Conservation (phyloP, 2,888 invertebrate species). For the Archips crataeganus region DNA sequence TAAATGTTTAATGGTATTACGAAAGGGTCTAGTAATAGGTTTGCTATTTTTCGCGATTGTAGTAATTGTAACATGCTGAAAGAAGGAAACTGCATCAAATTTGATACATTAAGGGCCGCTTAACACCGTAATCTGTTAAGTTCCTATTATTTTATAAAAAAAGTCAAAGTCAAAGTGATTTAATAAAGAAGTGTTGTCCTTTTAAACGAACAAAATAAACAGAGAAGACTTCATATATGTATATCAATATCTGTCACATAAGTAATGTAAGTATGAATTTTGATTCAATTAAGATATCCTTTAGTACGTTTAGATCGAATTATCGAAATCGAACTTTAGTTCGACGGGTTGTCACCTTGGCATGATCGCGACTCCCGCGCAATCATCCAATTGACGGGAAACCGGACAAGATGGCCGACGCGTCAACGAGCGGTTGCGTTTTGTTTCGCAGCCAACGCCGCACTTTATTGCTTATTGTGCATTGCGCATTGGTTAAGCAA, state of each 20-base stretch:
- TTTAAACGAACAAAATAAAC: no score
- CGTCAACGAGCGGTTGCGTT: slow-evolving; percentile 45
- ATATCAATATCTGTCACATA: neutral
- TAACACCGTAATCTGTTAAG: no score
- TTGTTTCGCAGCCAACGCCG: slow-evolving; percentile 39
- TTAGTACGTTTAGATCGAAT: neutral
- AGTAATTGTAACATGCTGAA: no score
- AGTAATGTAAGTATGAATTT: neutral
- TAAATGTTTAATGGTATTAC: neutral
- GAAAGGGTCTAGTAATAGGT: neutral
- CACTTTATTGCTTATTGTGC: slow-evolving; percentile 11
- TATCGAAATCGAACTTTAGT: slow-evolving; percentile 1
- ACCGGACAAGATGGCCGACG: slow-evolving; percentile 71
- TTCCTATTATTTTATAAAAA: no score
- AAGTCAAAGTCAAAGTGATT: no score
- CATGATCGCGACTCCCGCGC: slow-evolving; percentile 67
- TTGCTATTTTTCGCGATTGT: neutral
- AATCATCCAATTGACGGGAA: slow-evolving; percentile 79
- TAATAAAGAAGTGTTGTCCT: no score
- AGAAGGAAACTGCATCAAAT: no score
- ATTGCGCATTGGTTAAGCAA: neutral
- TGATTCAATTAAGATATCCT: no score
- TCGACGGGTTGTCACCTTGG: slow-evolving; percentile 64
- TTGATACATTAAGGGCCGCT: no score
- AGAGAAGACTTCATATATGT: no score